Evolutionary conservation across 2,888 invertebrate genomes (phyloP), one percentile per base, ranked within the genome.

Genomic region (Polia nebulosa): DNA sequence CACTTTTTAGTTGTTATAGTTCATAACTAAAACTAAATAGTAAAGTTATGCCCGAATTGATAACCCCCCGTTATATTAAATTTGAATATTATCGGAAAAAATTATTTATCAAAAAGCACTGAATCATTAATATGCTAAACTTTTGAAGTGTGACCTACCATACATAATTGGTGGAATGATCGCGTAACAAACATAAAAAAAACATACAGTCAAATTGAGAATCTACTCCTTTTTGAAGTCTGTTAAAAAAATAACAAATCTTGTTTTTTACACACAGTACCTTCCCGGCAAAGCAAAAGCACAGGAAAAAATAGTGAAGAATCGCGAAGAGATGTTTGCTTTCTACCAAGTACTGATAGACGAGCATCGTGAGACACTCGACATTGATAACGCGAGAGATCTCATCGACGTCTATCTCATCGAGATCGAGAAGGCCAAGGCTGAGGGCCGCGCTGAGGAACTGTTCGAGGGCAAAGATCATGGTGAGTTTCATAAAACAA

Each of bases 381-480:
- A 98, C 89, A 94, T 97, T 11, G 95, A 96, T 77, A 97, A 98
- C 87, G 96, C 97, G 32, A 96, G 98, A 57, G 99, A 99, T 91
- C 96, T 99, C 65, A 97, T 99, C 64, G 99, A 99, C 89, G 97
- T 97, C 39, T 99, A 99, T 92, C 95, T 99, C 60, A 96, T 97
- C 61, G 98, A 99, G 94, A 98, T 99, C 82, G 97, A 98, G 89
- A 97, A 97, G 84, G 98, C 98, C 17, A 97, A 97, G 87, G 96
- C 96, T 78, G 98, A 98, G 89, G 98, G 98, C 65, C 96, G 97
- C 47, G 97, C 96, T 59, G 96, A 97, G 13, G 96, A 97, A 83
- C 95, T 98, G 20, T 98, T 98, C 88, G 98, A 98, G 90, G 98
- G 98, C 87, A 97, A 97, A 94, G 97, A 98, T 96, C 98, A 98